Evolutionary conservation across 2,888 invertebrate genomes (phyloP).

Genomic region (Eumacrocentrus americanus): DNA sequence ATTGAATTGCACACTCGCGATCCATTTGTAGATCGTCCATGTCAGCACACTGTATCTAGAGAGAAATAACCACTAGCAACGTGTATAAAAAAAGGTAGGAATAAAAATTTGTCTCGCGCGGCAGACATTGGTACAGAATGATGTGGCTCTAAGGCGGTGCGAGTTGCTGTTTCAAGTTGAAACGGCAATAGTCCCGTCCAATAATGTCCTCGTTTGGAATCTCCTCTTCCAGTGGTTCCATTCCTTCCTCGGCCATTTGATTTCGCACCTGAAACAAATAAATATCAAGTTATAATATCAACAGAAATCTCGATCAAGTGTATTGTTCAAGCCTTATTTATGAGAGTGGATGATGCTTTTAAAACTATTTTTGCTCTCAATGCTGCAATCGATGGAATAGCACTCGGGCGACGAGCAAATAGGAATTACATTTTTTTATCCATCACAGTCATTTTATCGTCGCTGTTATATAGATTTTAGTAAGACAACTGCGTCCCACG

Average conservation of each 20-base stretch:
- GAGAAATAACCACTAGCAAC: not conserved
- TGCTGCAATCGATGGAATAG: too few species aligned
- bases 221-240: constrained; percentile 66
- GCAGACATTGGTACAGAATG: not conserved
- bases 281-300: not conserved
- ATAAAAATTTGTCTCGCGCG: constrained; percentile 27
- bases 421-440: too few species aligned
- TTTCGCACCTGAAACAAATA: constrained; percentile 65
- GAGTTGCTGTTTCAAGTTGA: constrained; percentile 49
- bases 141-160: constrained; percentile 7
- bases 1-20: not conserved
- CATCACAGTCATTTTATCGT: too few species aligned
- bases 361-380: too few species aligned
- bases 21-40: constrained; percentile 4
- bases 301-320: too few species aligned
- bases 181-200: constrained; percentile 67
- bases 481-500: too few species aligned
- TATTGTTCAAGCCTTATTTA: too few species aligned
- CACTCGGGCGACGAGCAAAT: too few species aligned
- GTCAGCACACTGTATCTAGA: constrained; percentile 20
- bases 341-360: too few species aligned
- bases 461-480: too few species aligned
- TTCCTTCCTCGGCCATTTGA: constrained; percentile 65
- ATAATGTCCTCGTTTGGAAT: constrained; percentile 67
- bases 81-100: constrained; percentile 33